Base-by-base conservation (phyloP, 2,113 vertebrate genomes). In the Australoheros scitulus region DNA sequence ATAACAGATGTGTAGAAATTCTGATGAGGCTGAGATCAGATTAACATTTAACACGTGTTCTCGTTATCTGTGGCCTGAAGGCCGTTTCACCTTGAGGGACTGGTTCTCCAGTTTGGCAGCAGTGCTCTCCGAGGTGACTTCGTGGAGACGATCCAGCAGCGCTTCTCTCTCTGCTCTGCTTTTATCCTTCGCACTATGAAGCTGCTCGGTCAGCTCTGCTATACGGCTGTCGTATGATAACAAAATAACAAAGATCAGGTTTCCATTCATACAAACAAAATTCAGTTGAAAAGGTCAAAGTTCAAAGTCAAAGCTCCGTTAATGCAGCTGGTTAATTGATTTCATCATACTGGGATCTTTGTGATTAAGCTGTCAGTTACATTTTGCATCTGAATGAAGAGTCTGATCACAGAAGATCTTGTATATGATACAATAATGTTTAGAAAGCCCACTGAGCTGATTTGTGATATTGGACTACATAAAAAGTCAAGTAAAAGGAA, bases 81-180 rank as follows among this genome's bases (percentile, higher is more conserved):
- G 60, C 7, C 11, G 64, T 20, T 64, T 41, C 52, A 98, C 97
- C 97, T 97, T 97, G 1, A 98, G 95, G 64, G 89, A 95, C 85
- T 98, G 97, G 3, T 97, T 97, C 80, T 99, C 97, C 59, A 97
- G 88, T 63, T 95, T 96, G 63, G 94, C 91, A 5, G 93, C 43
- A 0, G 93, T 92, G 68, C 87, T 95, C 34, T 98, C 97, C 1
- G 95, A 84, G 17, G 88, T 95, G 84, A 97, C 89, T 36, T 61
- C 94, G 63, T 97, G 97, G 9, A 99, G 76, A 75, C 93, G 96
- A 38, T 96, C 94, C 34, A 96, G 22, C 61, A 98, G 83, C 11
- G 86, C 60, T 5, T 97, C 96, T 57, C 94, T 94, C 65, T 98
- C 96, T 0, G 89, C 88, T 8, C 94, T 88, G 63, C 96, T 88